A percentile compares a stretch with the other conserved stretches of the same genome.
phyloP scores from a whole-genome alignment of 1,140 invertebrate species.

The Cydia pomonella region DNA sequence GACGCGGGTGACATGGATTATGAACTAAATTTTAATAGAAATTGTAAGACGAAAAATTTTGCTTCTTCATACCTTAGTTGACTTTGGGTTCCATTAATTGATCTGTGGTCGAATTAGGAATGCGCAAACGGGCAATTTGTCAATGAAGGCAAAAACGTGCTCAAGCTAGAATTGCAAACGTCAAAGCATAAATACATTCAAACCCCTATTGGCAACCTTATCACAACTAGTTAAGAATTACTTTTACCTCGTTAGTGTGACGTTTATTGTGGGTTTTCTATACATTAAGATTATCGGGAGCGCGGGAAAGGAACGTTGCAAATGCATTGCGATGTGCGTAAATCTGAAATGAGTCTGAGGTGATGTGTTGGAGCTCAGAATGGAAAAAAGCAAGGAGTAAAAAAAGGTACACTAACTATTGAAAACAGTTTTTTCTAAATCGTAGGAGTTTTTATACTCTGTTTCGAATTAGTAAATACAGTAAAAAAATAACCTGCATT shows the following conservation, averaged over 20 bases:
- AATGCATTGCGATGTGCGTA: constrained; percentile 14
- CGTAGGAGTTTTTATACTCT: too few species aligned
- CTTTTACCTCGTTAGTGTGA: background rate
- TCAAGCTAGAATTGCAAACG: background rate
- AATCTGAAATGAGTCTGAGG: background rate
- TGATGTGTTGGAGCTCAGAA: background rate
- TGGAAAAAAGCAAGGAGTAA: background rate
- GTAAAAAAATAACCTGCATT: too few species aligned
- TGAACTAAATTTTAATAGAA: too few species aligned
- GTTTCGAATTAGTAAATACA: too few species aligned
- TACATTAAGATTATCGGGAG: constrained; percentile 16
- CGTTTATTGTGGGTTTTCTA: background rate
- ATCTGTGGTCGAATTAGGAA: constrained; percentile 15
- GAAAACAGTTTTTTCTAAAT: too few species aligned
- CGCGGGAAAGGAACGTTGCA: constrained; percentile 15
- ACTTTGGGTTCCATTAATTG: background rate
- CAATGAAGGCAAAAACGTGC: constrained; percentile 14
- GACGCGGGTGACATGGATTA: too few species aligned
- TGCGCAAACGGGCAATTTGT: constrained; percentile 24
- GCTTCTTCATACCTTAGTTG: too few species aligned
- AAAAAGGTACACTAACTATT: background rate
- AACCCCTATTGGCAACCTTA: background rate
- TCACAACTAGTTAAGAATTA: background rate
- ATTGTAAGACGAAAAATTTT: too few species aligned
- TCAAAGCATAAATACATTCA: background rate